Percentiles rank a stretch among this genome's conserved stretches.
phyloP scores from a whole-genome alignment of 2,113 vertebrate genomes.

The Grammomys dolichurus region DNA sequence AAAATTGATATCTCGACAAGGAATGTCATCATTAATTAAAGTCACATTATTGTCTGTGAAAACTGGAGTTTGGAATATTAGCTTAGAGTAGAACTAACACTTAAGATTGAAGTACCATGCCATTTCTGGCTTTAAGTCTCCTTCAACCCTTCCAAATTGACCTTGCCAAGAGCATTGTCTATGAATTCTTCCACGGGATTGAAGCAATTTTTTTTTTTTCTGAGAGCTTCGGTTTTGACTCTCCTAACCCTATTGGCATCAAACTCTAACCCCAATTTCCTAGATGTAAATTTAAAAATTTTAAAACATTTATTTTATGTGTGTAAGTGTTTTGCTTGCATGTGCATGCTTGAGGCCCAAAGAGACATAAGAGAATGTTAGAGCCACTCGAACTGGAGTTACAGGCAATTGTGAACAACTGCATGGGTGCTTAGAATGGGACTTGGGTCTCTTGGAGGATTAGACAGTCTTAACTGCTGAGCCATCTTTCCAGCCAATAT shows the following conservation, averaged over 20 bases:
- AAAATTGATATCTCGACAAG: not conserved
- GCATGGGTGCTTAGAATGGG: not conserved
- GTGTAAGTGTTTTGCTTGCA: not conserved
- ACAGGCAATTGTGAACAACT: not conserved
- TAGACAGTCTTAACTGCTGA: not conserved
- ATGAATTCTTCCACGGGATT: not conserved
- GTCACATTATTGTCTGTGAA: not conserved
- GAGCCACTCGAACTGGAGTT: not conserved
- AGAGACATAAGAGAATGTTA: not conserved
- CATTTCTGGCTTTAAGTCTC: not conserved
- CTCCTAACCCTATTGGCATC: not conserved
- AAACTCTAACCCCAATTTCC: not conserved
- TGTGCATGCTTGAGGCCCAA: not conserved
- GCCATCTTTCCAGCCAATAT: not conserved
- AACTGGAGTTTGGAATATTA: not conserved
- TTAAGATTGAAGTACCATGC: not conserved
- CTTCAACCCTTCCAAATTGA: not conserved
- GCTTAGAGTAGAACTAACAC: not conserved
- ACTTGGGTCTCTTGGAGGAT: not conserved
- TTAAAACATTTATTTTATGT: not conserved
- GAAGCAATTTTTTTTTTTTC: not conserved
- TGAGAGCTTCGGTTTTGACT: not conserved
- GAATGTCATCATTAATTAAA: not conserved
- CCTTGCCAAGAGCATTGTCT: not conserved
- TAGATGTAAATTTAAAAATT: not conserved